Evolutionary conservation across 1,140 invertebrate species (phyloP), one percentile per base, ranked within the genome.

Genomic region (Oedothorax gibbosus): DNA sequence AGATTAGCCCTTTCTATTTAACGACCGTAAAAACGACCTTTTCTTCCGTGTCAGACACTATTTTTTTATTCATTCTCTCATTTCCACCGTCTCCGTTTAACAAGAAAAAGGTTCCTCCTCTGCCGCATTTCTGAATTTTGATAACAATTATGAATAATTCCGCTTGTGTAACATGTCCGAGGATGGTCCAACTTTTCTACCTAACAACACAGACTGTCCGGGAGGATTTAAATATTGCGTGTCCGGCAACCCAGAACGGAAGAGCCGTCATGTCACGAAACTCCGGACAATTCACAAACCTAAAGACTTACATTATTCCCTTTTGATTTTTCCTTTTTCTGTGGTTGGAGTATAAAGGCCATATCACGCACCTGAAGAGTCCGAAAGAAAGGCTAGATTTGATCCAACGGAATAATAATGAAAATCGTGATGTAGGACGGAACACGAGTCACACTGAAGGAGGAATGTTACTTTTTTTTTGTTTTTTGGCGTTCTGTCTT

Each of bases 111-210:
- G 35, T 5, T 35, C 35, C 35, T 35, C 35, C 77, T 35, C 49
- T 21, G 20, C 18, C 14, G 51, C 69, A 53, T 66, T 56, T 66
- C 56, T 8, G 72, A 84, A 84, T 75, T 76, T 76, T 84, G 81
- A 76, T 84, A 84, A 84, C 81, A 84, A 84, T 75, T 84, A 84
- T 76, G 81, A 84, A 84, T 84, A 82, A 82, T 82, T 82, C 56
- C 50, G 53, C 54, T 68, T 8, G 14, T 75, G 20, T 65, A 57
- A 75, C 81, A 75, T 75, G 81, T 75, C 57, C 81, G 69, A 65
- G 60, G 80, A 72, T 82, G 20, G 80, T 82, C 73, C 54, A 56
- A 84, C 81, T 65, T 76, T 20, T 62, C 57, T 56, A 15, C 18
- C 62, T 69, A 82, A 72, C 68, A n/a, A 50, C 35, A 54, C 20